These are phyloP conservation scores for Neoniphon sammara DNA, from an alignment of 2,797 vertebrate species.

Conservation along the genomic window DNA sequence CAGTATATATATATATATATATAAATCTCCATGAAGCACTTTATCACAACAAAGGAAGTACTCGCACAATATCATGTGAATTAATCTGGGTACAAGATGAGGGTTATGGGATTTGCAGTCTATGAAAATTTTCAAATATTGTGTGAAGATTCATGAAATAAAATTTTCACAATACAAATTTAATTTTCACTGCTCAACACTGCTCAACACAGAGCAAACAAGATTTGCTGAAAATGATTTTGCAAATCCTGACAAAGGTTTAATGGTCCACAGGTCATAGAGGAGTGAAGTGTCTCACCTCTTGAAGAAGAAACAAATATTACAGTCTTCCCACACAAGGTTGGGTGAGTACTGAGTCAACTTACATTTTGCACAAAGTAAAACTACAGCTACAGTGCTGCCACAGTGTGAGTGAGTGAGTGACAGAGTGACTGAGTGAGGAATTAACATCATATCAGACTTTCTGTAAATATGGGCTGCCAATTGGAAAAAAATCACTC, in stretches of 20 bases:
- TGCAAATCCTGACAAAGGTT: constrained; percentile 12
- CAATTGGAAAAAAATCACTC: not conserved
- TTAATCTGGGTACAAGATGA: too few species aligned
- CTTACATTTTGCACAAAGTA: constrained; percentile 26
- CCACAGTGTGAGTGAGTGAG: not conserved
- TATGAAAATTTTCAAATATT: too few species aligned
- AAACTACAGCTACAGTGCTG: constrained; percentile 17
- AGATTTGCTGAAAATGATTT: not conserved
- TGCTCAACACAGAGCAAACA: not conserved
- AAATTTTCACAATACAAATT: too few species aligned
- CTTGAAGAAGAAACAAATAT: not conserved
- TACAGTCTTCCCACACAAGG: constrained; percentile 29
- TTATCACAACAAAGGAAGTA: too few species aligned
- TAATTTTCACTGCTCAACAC: too few species aligned
- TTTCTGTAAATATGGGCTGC: too few species aligned
- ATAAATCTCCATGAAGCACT: too few species aligned
- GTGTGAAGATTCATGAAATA: not conserved
- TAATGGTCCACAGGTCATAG: constrained; percentile 18
- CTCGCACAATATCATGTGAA: too few species aligned
- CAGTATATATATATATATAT: too few species aligned
- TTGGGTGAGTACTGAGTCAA: constrained; percentile 46
- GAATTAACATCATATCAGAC: too few species aligned
- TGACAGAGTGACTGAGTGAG: not conserved
- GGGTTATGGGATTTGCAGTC: too few species aligned
- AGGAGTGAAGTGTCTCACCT: not conserved